Percentiles rank a stretch among this genome's conserved stretches.
Conservation (phyloP, 2,888 invertebrate genomes). For the Carcina quercana region DNA sequence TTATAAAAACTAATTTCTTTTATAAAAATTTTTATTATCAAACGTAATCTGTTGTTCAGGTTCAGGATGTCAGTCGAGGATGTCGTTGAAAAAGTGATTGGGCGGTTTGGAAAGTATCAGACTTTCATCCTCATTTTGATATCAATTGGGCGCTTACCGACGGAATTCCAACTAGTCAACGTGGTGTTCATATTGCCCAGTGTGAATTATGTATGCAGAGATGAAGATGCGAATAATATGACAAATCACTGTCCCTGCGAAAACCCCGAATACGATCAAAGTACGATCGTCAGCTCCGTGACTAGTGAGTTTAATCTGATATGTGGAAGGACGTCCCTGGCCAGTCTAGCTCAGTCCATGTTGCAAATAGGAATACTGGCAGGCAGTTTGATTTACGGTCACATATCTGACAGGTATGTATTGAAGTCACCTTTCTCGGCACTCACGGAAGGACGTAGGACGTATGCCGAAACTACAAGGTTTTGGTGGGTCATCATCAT, state of each 20-base stretch:
- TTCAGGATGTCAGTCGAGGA: conserved; percentile 27
- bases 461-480: too few species aligned
- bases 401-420: conserved; percentile 63
- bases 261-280: conserved; percentile 68
- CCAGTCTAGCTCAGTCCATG: conserved; percentile 71
- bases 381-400: conserved; percentile 71
- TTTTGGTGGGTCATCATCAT: neutral
- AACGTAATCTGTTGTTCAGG: too few species aligned
- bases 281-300: conserved; percentile 69
- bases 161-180: conserved; percentile 72
- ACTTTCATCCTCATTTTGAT: conserved; percentile 58
- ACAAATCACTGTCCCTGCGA: conserved; percentile 57
- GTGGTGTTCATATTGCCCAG: conserved; percentile 73
- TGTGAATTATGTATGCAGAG: conserved; percentile 61
- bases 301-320: conserved; percentile 77
- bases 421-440: too few species aligned
- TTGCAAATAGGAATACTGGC: conserved; percentile 72
- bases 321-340: conserved; percentile 67
- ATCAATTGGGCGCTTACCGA: conserved; percentile 67
- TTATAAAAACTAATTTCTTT: too few species aligned
- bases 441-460: too few species aligned
- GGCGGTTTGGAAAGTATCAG: conserved; percentile 63
- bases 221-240: conserved; percentile 37
- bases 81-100: conserved; percentile 50
- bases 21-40: too few species aligned